Percentiles rank a stretch among this genome's conserved stretches.
phyloP scores from a whole-genome alignment of 2,888 invertebrate species.

The Macaria liturata region DNA sequence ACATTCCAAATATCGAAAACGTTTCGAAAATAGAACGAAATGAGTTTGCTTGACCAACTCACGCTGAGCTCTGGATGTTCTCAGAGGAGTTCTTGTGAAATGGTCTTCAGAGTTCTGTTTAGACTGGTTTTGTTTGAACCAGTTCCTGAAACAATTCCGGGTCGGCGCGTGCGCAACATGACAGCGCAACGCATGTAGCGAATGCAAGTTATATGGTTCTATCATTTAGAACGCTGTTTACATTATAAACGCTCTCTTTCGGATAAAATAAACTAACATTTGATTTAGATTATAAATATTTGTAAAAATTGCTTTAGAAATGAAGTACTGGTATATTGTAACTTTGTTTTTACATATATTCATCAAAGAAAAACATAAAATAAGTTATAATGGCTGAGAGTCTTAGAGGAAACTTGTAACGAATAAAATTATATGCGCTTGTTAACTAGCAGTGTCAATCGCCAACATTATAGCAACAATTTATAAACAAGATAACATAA shows the following conservation, averaged over 20 bases:
- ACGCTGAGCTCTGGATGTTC: slow-evolving; percentile 25
- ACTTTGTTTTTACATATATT: too few relatives aligned
- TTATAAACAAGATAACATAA: neutral
- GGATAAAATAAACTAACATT: too few relatives aligned
- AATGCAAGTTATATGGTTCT: slow-evolving; percentile 20
- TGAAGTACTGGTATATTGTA: too few relatives aligned
- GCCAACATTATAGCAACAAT: too few relatives aligned
- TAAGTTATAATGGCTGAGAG: too few relatives aligned
- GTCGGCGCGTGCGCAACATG: slow-evolving; percentile 56
- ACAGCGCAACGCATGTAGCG: slow-evolving; percentile 40
- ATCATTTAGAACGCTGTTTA: neutral
- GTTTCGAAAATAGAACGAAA: slow-evolving; percentile 53
- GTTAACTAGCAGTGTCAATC: too few relatives aligned
- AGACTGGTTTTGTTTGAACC: slow-evolving; percentile 47
- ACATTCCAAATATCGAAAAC: slow-evolving; percentile 31
- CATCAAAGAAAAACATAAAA: too few relatives aligned
- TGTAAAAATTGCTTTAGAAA: too few relatives aligned
- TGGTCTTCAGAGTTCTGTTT: slow-evolving; percentile 36
- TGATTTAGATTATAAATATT: too few relatives aligned
- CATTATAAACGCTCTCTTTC: neutral
- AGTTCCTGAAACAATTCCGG: slow-evolving; percentile 58
- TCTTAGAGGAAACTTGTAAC: too few relatives aligned
- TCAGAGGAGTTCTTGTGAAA: slow-evolving; percentile 9
- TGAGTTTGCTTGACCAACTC: slow-evolving; percentile 38
- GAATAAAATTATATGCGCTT: too few relatives aligned